phyloP scores from a whole-genome alignment of 2,888 invertebrate genomes.

The Argynnis bischoffii region DNA sequence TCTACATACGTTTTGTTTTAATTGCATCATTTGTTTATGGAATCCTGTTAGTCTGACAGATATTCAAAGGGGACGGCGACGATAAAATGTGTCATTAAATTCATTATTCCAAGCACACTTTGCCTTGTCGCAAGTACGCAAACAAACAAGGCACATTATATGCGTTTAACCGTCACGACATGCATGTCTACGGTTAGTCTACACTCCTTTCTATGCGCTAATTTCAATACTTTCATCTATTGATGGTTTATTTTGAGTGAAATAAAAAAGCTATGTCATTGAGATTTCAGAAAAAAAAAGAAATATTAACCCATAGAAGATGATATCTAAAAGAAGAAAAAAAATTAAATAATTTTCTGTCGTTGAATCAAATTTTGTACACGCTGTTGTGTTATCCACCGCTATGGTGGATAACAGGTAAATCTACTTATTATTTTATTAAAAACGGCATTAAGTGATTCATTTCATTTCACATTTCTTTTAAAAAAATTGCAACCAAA shows the following conservation, averaged over 20 bases:
- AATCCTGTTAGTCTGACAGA: slow-evolving; percentile 11
- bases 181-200: slow-evolving; percentile 6
- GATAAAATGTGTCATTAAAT: slow-evolving; percentile 40
- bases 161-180: slow-evolving; percentile 26
- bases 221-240: background rate
- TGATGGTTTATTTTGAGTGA: background rate
- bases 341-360: too few species aligned
- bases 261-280: too few species aligned
- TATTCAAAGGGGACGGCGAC: slow-evolving; percentile 11
- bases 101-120: slow-evolving; percentile 62
- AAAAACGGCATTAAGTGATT: too few species aligned
- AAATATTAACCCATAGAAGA: too few species aligned
- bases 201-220: background rate
- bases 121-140: slow-evolving; percentile 46
- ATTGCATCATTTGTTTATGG: slow-evolving; percentile 8
- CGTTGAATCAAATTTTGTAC: too few species aligned
- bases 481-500: too few species aligned
- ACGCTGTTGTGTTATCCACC: too few species aligned
- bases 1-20: background rate
- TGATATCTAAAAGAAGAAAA: too few species aligned
- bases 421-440: too few species aligned
- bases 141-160: slow-evolving; percentile 47
- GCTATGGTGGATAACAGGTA: too few species aligned
- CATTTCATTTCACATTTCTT: too few species aligned
- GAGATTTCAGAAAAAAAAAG: too few species aligned